These are phyloP conservation scores for Catocala nupta DNA, from an alignment of 2,888 invertebrate species.

Conservation along the genomic window DNA sequence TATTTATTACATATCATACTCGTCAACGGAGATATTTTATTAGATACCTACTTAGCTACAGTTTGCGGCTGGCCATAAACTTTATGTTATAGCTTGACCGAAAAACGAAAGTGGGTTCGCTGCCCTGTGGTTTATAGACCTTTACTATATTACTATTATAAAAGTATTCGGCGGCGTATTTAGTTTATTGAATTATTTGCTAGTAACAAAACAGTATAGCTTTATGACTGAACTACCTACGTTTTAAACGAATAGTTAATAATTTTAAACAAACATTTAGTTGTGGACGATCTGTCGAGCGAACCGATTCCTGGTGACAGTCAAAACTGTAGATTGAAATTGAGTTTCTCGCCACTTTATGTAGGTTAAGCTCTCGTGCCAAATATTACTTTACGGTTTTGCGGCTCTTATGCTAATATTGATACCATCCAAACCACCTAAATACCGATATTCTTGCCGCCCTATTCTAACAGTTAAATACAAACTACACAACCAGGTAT, in stretches of 20 bases:
- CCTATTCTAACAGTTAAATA: conserved; percentile 33
- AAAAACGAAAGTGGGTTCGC: conserved; percentile 39
- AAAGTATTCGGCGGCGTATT: conserved; percentile 19
- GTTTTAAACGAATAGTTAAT: too few species aligned
- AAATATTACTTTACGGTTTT: conserved; percentile 63
- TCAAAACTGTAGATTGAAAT: conserved; percentile 39
- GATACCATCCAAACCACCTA: conserved; percentile 50
- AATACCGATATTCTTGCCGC: conserved; percentile 53
- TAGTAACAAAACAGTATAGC: too few species aligned
- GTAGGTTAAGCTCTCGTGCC: conserved; percentile 53
- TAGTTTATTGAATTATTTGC: conserved; percentile 14
- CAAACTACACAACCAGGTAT: background rate
- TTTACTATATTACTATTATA: conserved; percentile 34
- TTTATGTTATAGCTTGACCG: conserved; percentile 43
- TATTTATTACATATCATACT: conserved; percentile 30
- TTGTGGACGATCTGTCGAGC: too few species aligned
- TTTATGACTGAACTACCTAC: too few species aligned
- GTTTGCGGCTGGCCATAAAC: conserved; percentile 46
- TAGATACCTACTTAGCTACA: conserved; percentile 40
- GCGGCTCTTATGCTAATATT: conserved; percentile 62
- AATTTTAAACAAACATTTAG: too few species aligned
- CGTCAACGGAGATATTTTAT: conserved; percentile 41
- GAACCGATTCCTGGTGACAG: too few species aligned
- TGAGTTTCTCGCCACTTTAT: conserved; percentile 55
- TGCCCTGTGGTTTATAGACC: conserved; percentile 43